phyloP scores from a whole-genome alignment of 2,113 vertebrate genomes.

The Microtus pennsylvanicus region DNA sequence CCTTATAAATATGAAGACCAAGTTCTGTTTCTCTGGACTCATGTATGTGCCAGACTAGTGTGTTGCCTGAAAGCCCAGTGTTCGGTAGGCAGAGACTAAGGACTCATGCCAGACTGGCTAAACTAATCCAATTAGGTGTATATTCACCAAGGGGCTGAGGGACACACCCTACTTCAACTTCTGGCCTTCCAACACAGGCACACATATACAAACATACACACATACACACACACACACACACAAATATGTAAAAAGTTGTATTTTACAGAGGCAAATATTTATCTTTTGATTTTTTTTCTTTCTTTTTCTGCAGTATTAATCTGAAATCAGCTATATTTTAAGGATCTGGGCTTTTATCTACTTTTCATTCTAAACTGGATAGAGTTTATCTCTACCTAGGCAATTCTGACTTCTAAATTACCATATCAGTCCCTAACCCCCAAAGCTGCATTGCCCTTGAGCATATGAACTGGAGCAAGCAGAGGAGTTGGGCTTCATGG shows the following conservation, averaged over 20 bases:
- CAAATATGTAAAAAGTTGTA: background rate
- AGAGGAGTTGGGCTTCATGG: background rate
- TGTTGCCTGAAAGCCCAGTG: background rate
- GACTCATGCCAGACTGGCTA: too few relatives aligned
- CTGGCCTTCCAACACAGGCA: too few relatives aligned
- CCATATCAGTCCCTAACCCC: background rate
- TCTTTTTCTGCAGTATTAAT: background rate
- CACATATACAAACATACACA: background rate
- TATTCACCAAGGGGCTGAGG: background rate
- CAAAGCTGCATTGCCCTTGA: background rate
- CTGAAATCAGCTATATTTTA: background rate
- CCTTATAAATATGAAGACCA: background rate
- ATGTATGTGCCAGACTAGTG: too few relatives aligned
- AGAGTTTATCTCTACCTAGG: background rate
- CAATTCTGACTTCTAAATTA: slow-evolving; percentile 1
- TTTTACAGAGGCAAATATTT: background rate
- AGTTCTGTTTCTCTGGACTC: too few relatives aligned
- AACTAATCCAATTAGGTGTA: background rate
- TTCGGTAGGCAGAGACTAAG: background rate
- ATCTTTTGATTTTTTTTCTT: background rate
- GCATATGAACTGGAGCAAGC: background rate
- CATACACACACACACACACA: background rate
- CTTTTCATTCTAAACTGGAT: slow-evolving; percentile 27
- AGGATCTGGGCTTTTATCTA: background rate
- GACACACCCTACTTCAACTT: background rate